These are phyloP conservation scores for Sarcophaga rosellei DNA, from an alignment of 2,888 invertebrate genomes.

Conservation along the genomic window DNA sequence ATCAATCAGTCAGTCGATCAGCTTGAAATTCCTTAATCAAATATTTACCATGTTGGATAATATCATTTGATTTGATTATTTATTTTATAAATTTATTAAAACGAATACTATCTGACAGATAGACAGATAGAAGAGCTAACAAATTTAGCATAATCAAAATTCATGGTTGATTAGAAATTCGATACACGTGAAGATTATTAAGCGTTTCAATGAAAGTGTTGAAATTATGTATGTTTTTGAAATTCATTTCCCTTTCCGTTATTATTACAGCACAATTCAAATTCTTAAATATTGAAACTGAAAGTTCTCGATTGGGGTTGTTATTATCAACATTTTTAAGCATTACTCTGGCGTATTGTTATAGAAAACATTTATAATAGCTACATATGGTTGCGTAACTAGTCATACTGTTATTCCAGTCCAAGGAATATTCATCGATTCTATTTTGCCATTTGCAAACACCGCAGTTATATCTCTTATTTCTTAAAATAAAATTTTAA, in stretches of 20 bases:
- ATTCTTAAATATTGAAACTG: neutral
- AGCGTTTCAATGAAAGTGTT: constrained; percentile 36
- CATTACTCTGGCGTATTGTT: too few species aligned
- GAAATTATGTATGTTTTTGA: neutral
- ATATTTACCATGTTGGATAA: constrained; percentile 46
- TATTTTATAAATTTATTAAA: constrained; percentile 5
- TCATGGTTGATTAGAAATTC: constrained; percentile 19
- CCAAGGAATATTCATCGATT: too few species aligned
- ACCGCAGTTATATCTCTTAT: too few species aligned
- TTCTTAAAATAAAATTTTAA: too few species aligned
- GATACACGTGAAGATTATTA: constrained; percentile 30
- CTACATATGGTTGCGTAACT: too few species aligned
- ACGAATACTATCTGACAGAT: neutral
- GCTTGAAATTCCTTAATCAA: constrained; percentile 2
- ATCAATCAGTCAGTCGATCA: neutral
- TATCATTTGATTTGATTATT: constrained; percentile 8
- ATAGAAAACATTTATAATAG: too few species aligned
- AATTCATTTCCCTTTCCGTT: neutral
- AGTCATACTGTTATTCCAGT: too few species aligned
- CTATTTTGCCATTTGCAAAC: too few species aligned
- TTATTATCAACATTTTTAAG: too few species aligned
- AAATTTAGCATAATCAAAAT: constrained; percentile 10
- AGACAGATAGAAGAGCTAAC: too few species aligned
- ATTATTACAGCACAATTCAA: neutral
- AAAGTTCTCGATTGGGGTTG: too few species aligned